These are phyloP conservation scores for Cisticola juncidis DNA, from an alignment of 2,113 vertebrate genomes.

Conservation along the genomic window DNA sequence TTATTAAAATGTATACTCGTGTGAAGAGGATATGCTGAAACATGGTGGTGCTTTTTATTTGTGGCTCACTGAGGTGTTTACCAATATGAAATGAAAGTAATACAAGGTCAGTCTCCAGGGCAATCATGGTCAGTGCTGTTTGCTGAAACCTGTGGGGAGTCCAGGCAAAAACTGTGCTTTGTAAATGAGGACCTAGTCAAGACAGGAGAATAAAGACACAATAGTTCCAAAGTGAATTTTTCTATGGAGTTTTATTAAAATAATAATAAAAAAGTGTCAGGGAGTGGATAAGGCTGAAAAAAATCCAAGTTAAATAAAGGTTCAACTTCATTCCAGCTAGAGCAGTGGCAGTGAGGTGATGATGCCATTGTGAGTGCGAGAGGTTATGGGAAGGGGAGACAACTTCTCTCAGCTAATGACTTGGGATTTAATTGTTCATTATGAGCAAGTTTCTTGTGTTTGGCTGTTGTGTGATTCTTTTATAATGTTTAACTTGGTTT, in stretches of 20 bases:
- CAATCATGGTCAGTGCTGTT: neutral
- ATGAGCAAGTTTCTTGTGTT: neutral
- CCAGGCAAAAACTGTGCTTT: neutral
- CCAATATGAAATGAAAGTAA: neutral
- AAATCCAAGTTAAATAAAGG: neutral
- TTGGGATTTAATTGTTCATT: neutral
- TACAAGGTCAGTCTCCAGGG: neutral
- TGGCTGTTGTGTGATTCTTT: neutral
- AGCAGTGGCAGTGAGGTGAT: neutral
- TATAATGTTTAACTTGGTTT: neutral
- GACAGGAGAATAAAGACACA: neutral
- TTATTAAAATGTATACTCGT: neutral
- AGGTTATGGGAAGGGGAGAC: neutral
- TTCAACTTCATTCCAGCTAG: rapidly evolving
- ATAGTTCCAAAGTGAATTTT: neutral
- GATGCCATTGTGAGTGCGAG: neutral
- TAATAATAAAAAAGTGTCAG: too few relatives aligned
- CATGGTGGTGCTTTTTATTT: neutral
- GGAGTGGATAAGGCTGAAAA: rapidly evolving
- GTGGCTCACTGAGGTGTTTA: neutral
- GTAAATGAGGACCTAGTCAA: neutral
- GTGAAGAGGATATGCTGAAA: neutral
- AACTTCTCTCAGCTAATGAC: neutral
- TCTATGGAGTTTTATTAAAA: neutral
- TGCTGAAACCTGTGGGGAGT: neutral